phyloP scores from a whole-genome alignment of 2,113 vertebrate species.

The Podiceps cristatus region DNA sequence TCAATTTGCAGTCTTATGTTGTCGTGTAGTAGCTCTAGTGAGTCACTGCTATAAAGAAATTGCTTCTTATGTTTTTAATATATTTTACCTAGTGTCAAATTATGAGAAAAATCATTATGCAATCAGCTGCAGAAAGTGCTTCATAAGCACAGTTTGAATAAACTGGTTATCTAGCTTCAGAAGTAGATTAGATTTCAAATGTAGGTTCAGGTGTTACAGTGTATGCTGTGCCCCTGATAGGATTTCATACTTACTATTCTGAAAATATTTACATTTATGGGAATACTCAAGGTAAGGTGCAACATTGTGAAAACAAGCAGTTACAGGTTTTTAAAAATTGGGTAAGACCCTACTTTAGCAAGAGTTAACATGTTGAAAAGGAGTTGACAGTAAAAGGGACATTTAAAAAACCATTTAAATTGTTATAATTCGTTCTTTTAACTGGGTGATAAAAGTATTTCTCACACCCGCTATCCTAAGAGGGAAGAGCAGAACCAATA shows the following conservation, averaged over 20 bases:
- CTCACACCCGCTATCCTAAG: neutral
- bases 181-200: neutral
- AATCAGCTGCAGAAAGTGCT: rapidly evolving
- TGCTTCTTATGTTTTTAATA: neutral
- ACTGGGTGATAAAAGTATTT: neutral
- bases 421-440: neutral
- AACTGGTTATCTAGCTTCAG: neutral
- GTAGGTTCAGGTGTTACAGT: neutral
- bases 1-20: neutral
- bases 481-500: neutral
- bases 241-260: neutral
- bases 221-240: neutral
- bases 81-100: neutral
- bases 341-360: neutral
- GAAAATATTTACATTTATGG: neutral
- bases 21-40: neutral
- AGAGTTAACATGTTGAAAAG: neutral
- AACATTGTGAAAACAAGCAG: neutral
- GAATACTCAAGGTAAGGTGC: neutral
- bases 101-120: neutral
- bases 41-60: neutral
- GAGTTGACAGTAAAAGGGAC: neutral
- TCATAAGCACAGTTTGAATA: neutral
- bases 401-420: neutral
- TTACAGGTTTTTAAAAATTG: neutral